These are phyloP conservation scores for Omphaloscelis lunosa DNA, from an alignment of 2,888 invertebrate species.

Conservation along the genomic window DNA sequence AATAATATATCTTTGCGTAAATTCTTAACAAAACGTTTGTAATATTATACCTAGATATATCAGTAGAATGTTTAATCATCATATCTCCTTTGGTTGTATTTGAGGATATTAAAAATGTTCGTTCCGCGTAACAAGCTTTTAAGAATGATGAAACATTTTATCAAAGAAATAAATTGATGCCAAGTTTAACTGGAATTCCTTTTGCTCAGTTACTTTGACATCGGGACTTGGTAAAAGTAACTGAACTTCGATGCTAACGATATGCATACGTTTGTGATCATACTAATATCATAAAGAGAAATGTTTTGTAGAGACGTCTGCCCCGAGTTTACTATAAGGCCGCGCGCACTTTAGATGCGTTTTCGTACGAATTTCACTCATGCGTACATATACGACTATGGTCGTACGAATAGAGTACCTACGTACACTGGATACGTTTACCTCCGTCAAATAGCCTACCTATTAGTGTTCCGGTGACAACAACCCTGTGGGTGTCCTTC, in stretches of 20 bases:
- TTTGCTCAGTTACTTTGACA: constrained; percentile 40
- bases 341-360: no score
- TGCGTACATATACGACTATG: no score
- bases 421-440: no score
- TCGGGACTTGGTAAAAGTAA: background rate
- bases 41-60: constrained; percentile 30
- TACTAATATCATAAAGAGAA: constrained; percentile 1
- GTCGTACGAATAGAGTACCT: no score
- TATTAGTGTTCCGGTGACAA: no score
- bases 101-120: constrained; percentile 62
- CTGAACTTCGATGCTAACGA: constrained; percentile 29
- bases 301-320: constrained; percentile 6
- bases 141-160: constrained; percentile 45
- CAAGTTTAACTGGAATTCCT: constrained; percentile 37
- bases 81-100: constrained; percentile 49
- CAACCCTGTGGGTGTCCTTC: no score
- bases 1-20: constrained; percentile 53
- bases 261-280: constrained; percentile 29
- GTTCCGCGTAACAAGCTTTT: constrained; percentile 39
- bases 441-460: no score
- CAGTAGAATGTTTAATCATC: constrained; percentile 61
- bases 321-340: background rate
- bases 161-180: constrained; percentile 55
- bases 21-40: constrained; percentile 56
- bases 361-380: no score